Conservation (phyloP, 2,113 vertebrate genomes). For the Phylloscopus whistleri region DNA sequence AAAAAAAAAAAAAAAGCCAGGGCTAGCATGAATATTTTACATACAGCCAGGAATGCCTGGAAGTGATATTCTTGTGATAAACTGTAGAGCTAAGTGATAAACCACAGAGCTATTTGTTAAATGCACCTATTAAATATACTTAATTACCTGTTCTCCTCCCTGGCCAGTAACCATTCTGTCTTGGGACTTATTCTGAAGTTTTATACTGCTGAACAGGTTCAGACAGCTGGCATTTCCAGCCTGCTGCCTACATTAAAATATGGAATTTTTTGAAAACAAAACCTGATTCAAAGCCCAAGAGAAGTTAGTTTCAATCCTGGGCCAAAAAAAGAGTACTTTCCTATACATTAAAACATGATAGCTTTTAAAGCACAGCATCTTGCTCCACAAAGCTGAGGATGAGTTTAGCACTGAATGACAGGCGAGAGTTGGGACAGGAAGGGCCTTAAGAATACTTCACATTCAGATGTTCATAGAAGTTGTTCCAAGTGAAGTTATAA, state of each 20-base stretch:
- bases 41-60: background rate
- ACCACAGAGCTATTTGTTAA: conserved; percentile 7
- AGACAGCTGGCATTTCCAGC: background rate
- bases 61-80: background rate
- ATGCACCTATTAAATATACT: background rate
- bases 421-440: background rate
- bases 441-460: background rate
- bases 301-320: background rate
- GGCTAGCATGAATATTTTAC: background rate
- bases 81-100: background rate
- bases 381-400: background rate
- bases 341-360: background rate
- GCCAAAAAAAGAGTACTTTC: background rate
- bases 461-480: background rate
- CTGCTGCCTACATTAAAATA: background rate
- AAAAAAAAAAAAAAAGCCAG: background rate
- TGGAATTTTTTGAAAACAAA: background rate
- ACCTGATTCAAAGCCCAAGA: background rate
- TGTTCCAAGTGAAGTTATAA: background rate
- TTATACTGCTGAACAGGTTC: background rate
- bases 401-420: background rate
- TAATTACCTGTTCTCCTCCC: background rate
- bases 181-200: background rate
- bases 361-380: background rate
- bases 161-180: background rate